phyloP scores from a whole-genome alignment of 2,888 invertebrate species.

The Tetranychus piercei region DNA sequence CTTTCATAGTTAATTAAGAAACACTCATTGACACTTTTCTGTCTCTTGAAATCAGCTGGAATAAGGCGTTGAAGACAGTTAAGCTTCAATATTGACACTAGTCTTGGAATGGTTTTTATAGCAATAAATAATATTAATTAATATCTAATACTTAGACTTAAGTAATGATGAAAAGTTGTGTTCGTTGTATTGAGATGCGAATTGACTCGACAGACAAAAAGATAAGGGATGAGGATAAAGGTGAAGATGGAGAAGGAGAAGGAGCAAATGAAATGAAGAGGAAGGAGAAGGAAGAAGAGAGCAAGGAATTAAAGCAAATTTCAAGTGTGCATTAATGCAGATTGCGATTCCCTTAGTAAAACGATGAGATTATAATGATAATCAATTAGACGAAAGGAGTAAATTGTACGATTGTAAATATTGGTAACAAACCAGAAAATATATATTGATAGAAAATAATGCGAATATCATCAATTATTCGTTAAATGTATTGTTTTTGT shows the following conservation, averaged over 20 bases:
- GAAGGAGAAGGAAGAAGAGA: neutral
- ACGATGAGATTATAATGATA: too few species aligned
- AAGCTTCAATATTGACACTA: neutral
- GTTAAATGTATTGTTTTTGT: neutral
- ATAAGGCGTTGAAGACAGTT: constrained; percentile 1
- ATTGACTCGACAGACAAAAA: neutral
- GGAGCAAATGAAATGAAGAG: neutral
- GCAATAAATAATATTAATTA: neutral
- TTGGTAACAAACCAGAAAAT: too few species aligned
- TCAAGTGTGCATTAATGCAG: neutral
- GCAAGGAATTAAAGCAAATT: neutral
- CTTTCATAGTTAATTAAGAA: neutral
- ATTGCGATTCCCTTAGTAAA: too few species aligned
- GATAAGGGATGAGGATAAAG: neutral
- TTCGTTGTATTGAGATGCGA: constrained; percentile 2
- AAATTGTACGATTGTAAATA: too few species aligned
- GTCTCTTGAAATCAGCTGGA: neutral
- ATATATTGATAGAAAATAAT: too few species aligned
- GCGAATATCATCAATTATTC: too few species aligned
- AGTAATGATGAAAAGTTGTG: neutral
- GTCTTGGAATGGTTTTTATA: neutral
- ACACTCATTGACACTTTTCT: neutral
- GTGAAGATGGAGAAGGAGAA: neutral
- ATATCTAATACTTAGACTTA: neutral
- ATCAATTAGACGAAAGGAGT: too few species aligned